phyloP scores from a whole-genome alignment of 2,797 vertebrate species.

The Sebastes aleutianus region DNA sequence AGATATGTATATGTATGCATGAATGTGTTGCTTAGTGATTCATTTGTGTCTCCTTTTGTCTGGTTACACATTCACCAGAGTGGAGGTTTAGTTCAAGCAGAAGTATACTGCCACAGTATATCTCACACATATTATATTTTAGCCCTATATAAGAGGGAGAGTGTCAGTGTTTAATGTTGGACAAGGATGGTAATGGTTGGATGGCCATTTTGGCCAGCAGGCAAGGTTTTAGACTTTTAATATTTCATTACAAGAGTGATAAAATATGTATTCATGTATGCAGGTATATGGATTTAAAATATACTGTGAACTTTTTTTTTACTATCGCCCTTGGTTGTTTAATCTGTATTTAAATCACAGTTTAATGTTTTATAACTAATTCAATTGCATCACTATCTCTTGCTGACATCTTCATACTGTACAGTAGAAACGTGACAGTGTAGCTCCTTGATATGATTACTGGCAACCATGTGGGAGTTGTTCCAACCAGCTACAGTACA shows the following conservation, averaged over 20 bases:
- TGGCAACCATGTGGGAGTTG: not conserved
- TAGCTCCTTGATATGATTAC: not conserved
- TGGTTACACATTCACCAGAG: slow-evolving; percentile 58
- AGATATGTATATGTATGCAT: not conserved
- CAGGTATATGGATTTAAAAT: not conserved
- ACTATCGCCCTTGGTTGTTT: not conserved
- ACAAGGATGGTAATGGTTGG: not conserved
- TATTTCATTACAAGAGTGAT: not conserved
- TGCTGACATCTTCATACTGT: not conserved
- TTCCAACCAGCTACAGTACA: not conserved
- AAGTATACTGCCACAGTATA: not conserved
- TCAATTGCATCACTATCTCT: not conserved
- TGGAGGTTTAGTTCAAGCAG: not conserved
- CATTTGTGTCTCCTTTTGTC: slow-evolving; percentile 14
- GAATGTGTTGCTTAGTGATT: slow-evolving; percentile 11
- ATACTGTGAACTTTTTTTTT: not conserved
- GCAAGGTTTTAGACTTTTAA: not conserved
- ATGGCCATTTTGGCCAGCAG: not conserved
- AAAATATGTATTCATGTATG: not conserved
- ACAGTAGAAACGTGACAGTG: not conserved
- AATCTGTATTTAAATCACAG: not conserved
- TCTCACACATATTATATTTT: not conserved
- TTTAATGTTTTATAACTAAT: not conserved
- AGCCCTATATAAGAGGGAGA: not conserved
- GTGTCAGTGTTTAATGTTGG: not conserved